Evolutionary conservation across 2,888 invertebrate species (phyloP), one percentile per base, ranked within the genome.

Genomic region (Ochropleura plecta): DNA sequence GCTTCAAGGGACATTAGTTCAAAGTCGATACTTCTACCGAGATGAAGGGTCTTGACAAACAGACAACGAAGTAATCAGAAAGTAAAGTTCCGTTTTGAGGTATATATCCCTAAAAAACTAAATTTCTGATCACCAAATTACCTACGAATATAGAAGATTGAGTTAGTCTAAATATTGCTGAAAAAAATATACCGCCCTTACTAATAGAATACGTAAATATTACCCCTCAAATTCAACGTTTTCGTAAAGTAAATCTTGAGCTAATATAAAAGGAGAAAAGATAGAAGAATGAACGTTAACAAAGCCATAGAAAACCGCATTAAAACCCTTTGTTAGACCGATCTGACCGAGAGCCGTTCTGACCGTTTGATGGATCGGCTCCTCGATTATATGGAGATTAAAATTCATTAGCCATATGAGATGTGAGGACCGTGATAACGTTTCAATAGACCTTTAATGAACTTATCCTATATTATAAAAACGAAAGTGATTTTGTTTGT

Each of bases 231-330:
- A 81, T 75, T 81, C 68, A 64, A 70, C 18, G 60, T 73, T 70
- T 73, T 82, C 48, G 73, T 72, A 68, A 72, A 62, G 76, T 67
- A 59, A 74, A 73, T 59, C 44, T 46, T 53, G 62, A 20, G 60
- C 48, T 63, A 48, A 44, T 66, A 63, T 79, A 68, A 73, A 80
- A 69, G 57, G 77, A 70, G 70, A 91, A 88, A 90, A 90, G 86
- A 91, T 88, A 88, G 92, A 91, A 92, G 94, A 93, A 94, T 93
- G 93, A 93, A 92, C 92, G 66, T 90, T 92, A 93, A 94, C 95
- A 95, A 95, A 95, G 93, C 90, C 82, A 86, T 85, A 91, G 93
- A 93, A 94, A 94, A 94, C 91, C 92, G 93, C 93, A 94, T 95
- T 94, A 94, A 94, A 94, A 92, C 92, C 93, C 92, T 94, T 96